Evolutionary conservation across 2,888 invertebrate species (phyloP).

Genomic region (Macrosiphum euphorbiae): DNA sequence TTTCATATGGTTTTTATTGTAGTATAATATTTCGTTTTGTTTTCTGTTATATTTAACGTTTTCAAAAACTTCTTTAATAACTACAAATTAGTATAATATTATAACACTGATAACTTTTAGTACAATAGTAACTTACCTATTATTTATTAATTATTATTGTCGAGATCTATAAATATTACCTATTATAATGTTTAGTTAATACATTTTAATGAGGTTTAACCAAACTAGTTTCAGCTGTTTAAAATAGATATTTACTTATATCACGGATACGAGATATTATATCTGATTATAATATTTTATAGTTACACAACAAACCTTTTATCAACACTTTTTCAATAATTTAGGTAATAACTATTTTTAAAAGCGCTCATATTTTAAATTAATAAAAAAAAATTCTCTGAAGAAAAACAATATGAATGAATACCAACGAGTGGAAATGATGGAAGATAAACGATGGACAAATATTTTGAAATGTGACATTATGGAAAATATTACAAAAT

Average conservation of each 20-base stretch:
- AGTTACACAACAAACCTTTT: not conserved
- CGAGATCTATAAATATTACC: not conserved
- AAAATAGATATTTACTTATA: not conserved
- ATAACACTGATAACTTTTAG: no score
- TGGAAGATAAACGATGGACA: constrained; percentile 31
- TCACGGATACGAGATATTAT: not conserved
- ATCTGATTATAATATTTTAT: not conserved
- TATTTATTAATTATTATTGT: no score
- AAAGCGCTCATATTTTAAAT: not conserved
- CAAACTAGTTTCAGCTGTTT: not conserved
- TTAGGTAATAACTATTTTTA: not conserved
- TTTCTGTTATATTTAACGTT: no score
- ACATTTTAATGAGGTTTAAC: not conserved
- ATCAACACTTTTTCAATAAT: not conserved
- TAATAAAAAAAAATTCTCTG: not conserved
- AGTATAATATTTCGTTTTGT: no score
- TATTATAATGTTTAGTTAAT: not conserved
- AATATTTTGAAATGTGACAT: constrained; percentile 23
- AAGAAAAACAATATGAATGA: constrained; percentile 20
- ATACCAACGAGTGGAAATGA: not conserved
- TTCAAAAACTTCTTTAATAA: no score
- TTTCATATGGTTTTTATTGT: no score
- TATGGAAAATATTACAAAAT: not conserved
- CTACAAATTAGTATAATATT: no score
- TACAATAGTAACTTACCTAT: no score